Evolutionary conservation across 2,113 vertebrate genomes (phyloP), one percentile per base, ranked within the genome.

Genomic region (Upupa epops): DNA sequence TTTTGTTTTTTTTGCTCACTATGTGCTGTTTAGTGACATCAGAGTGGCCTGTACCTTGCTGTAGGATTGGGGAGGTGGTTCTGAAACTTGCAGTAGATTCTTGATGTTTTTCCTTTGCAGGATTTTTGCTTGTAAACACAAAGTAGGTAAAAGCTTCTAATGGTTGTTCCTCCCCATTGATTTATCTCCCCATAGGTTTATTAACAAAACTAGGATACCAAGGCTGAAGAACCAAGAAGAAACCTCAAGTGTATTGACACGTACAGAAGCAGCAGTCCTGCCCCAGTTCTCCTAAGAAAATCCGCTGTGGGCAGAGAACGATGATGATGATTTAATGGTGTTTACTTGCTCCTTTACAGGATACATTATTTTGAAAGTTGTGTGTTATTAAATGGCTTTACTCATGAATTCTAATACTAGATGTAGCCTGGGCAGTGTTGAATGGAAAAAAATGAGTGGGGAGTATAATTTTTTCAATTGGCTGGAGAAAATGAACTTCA

Each of bases 121-220:
- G 97, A 42, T 42, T 95, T 97, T 97, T 97, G 93, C 97, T 98
- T 98, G 90, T 98, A 97, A 96, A 95, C 94, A 83, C 55, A 18
- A 96, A 97, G 94, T 97, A 97, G 97, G 96, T 97, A 97, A 98
- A 98, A 98, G 97, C 97, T 98, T 99, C 99, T 99, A 99, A 99
- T 98, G 98, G 98, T 97, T 98, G 94, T 98, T 99, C 99, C 99
- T 99, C 99, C 99, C 98, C 98, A 3, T 99, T 99, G 99, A 98
- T 99, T 99, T 99, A 99, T 99, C 98, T 99, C 98, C 98, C 98
- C 98, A 98, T 99, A 99, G 99, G 99, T 99, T 99, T 99, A 99
- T 98, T 99, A 99, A 98, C 98, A 98, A 98, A 98, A 98, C 98
- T 99, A 99, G 98, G 98, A 98, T 98, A 98, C 97, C 98, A 98